These are phyloP conservation scores for Okamejei kenojei DNA, from an alignment of 2,797 vertebrate species.

Conservation along the genomic window DNA sequence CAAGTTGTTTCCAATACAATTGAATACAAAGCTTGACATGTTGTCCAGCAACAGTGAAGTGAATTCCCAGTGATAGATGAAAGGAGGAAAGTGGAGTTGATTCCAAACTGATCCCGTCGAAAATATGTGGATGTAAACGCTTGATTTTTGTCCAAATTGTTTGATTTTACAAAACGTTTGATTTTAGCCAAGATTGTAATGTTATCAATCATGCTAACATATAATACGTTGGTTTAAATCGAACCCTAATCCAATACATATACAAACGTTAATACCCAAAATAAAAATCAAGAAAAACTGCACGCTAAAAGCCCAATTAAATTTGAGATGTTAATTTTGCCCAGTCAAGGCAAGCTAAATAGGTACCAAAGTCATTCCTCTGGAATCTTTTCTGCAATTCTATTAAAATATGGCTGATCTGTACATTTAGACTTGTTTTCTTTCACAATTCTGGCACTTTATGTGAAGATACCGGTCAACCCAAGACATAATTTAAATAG, in stretches of 20 bases:
- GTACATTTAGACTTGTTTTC: not conserved
- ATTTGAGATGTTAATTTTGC: not conserved
- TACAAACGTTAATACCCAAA: not conserved
- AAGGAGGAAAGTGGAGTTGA: no score
- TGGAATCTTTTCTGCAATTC: not conserved
- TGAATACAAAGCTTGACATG: no score
- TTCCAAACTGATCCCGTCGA: not conserved
- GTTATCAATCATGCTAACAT: not conserved
- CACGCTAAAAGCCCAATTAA: not conserved
- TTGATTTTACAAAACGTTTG: no score
- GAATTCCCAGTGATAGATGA: no score
- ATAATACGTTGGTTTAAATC: not conserved
- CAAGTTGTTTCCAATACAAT: no score
- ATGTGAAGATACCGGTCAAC: not conserved
- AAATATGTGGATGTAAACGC: not conserved
- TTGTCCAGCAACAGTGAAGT: no score
- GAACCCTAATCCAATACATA: not conserved
- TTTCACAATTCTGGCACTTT: no score
- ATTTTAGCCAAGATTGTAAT: not conserved
- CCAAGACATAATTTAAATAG: not conserved
- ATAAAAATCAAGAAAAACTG: no score
- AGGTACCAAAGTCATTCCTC: not conserved
- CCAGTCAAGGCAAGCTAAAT: not conserved
- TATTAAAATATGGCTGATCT: not conserved
- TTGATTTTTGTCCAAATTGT: not conserved